These are phyloP conservation scores for Polyodon spathula DNA, from an alignment of 2,113 vertebrate genomes.

Conservation along the genomic window DNA sequence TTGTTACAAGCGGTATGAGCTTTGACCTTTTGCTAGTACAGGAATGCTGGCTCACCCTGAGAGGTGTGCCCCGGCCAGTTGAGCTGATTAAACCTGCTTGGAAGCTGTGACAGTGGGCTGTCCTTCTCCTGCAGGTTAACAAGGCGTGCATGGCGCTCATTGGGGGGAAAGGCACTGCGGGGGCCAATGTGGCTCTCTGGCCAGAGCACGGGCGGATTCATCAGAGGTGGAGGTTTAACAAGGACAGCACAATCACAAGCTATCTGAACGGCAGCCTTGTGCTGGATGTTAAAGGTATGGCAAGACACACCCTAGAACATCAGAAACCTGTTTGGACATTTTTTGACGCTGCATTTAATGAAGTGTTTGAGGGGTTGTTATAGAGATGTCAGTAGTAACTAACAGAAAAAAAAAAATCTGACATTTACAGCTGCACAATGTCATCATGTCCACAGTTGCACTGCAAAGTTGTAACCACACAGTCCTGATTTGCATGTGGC, in stretches of 20 bases:
- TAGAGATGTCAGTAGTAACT: no score
- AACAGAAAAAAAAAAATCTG: no score
- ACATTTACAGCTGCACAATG: no score
- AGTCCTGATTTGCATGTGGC: no score
- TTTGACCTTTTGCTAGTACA: no score
- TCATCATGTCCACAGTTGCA: no score
- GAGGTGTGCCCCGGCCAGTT: background rate
- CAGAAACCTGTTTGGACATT: background rate
- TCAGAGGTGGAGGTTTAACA: constrained; percentile 69
- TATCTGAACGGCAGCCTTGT: constrained; percentile 63
- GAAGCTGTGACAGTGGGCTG: background rate
- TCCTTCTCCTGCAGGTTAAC: constrained; percentile 43
- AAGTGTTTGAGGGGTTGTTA: background rate
- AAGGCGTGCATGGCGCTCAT: constrained; percentile 69
- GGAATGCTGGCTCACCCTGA: background rate
- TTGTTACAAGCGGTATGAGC: no score
- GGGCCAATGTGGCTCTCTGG: constrained; percentile 70
- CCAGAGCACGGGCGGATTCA: constrained; percentile 60
- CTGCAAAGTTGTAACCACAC: no score
- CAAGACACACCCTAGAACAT: background rate
- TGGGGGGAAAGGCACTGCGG: constrained; percentile 58
- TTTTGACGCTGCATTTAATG: background rate
- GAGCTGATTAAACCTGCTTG: background rate
- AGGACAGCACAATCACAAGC: constrained; percentile 66
- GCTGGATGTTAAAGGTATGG: constrained; percentile 69